Evolutionary conservation across 64 coral and sea anemone species (phyloP), one percentile per base, ranked within the genome.

Genomic region (Montipora sp.): DNA sequence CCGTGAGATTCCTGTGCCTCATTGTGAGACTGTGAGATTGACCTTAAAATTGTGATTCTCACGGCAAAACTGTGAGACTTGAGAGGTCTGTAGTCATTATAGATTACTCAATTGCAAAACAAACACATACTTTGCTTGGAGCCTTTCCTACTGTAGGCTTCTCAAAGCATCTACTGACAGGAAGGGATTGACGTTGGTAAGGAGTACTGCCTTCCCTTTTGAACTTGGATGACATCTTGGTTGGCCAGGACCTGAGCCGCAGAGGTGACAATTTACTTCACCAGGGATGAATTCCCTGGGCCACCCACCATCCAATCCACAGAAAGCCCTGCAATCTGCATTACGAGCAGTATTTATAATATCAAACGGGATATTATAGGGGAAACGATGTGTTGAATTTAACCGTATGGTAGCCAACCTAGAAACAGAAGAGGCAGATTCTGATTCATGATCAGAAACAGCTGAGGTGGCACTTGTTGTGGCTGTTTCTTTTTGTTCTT

Each of bases 121-220:
- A 55, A 7, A 36, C 22, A 15, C 87, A 75, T 80, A 91, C 90
- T 70, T 75, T 92, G 7, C n/a, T 47, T 47, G 71, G 78, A 5
- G 63, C 13, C 44, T 75, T 19, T 2, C 55, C 60, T 47, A 51
- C 3, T 4, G 9, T 77, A 48, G 92, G 87, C 15, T 65, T 89
- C 51, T 94, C 66, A 90, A 94, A 94, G 24, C 92, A 94, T 8
- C 79, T 79, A 65, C 27, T 11, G 73, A 45, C 24, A 46, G 11
- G 10, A 75, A 75, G 36, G 73, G 73, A 75, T 75, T 75, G 73
- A 6, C 10, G 9, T 75, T 75, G 73, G 73, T 75, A 4, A 75
- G 5, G 11, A 75, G 36, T 3, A 75, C 23, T 45, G 73, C 73
- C 21, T 75, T 75, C 8, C 73, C 73, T 45, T 75, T 19, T 27